Evolutionary conservation across 2,888 invertebrate genomes (phyloP).

Genomic region (Chaitophorus viminalis): DNA sequence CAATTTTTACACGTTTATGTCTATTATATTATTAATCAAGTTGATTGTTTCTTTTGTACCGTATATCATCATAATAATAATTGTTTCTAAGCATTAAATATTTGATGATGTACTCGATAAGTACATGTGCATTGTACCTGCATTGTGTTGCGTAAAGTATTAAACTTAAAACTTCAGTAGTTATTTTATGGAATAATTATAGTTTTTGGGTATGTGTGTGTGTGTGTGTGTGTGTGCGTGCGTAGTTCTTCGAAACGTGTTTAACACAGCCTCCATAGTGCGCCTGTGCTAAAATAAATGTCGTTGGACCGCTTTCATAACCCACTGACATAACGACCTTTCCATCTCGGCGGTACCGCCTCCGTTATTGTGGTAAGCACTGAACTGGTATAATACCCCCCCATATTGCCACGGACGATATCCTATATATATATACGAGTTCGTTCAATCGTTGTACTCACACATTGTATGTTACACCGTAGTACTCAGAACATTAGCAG

Average conservation of each 20-base stretch:
- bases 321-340: constrained; percentile 62
- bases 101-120: too few relatives aligned
- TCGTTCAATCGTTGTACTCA: neutral
- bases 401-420: neutral
- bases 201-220: neutral
- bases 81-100: too few relatives aligned
- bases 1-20: too few relatives aligned
- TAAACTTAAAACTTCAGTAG: neutral
- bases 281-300: constrained; percentile 44
- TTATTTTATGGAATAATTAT: neutral
- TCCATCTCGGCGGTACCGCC: constrained; percentile 53
- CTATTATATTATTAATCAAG: too few relatives aligned
- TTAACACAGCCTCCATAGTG: constrained; percentile 36
- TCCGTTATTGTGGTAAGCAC: constrained; percentile 46
- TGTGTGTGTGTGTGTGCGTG: neutral
- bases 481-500: neutral
- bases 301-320: constrained; percentile 60
- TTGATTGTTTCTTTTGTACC: too few relatives aligned
- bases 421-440: constrained; percentile 35
- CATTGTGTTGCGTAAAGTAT: too few relatives aligned
- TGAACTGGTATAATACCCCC: constrained; percentile 37
- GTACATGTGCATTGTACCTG: too few relatives aligned
- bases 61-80: too few relatives aligned
- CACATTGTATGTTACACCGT: neutral
- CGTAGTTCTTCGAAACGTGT: constrained; percentile 41